These are phyloP conservation scores for Pissodes strobi DNA, from an alignment of 1,140 invertebrate species.

Conservation along the genomic window DNA sequence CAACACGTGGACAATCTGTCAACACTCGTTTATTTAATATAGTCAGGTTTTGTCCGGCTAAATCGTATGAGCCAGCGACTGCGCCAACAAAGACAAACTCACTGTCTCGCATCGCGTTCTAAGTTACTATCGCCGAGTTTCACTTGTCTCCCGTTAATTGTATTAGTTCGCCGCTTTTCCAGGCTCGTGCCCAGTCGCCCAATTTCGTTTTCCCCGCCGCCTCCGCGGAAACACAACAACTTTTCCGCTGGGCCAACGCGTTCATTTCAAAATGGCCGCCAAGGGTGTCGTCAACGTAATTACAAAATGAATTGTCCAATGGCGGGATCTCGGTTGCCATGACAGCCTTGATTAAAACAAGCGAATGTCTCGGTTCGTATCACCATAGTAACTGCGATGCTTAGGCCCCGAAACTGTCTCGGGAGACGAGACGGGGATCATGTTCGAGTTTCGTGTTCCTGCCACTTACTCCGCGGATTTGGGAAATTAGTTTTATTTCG, in stretches of 20 bases:
- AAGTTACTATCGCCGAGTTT: constrained; percentile 57
- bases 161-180: constrained; percentile 55
- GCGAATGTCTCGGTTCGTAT: constrained; percentile 54
- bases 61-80: too few relatives aligned
- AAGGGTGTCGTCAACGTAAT: constrained; percentile 58
- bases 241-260: constrained; percentile 48
- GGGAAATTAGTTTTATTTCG: constrained; percentile 29
- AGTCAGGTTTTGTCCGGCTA: too few relatives aligned
- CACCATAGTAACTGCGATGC: constrained; percentile 50
- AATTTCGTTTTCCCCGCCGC: constrained; percentile 32
- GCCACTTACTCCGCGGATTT: constrained; percentile 15
- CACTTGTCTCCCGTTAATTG: constrained; percentile 58
- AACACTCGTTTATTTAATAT: too few relatives aligned
- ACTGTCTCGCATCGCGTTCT: constrained; percentile 31
- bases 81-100: constrained; percentile 26
- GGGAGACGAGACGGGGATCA: constrained; percentile 35
- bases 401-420: constrained; percentile 45
- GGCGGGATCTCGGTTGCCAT: constrained; percentile 58
- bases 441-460: constrained; percentile 17
- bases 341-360: constrained; percentile 59
- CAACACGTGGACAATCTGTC: too few relatives aligned
- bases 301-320: constrained; percentile 59
- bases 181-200: constrained; percentile 47
- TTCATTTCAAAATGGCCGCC: constrained; percentile 58
- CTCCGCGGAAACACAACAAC: constrained; percentile 37